phyloP scores from a whole-genome alignment of 2,888 invertebrate species.

The Eupithecia subfuscata region DNA sequence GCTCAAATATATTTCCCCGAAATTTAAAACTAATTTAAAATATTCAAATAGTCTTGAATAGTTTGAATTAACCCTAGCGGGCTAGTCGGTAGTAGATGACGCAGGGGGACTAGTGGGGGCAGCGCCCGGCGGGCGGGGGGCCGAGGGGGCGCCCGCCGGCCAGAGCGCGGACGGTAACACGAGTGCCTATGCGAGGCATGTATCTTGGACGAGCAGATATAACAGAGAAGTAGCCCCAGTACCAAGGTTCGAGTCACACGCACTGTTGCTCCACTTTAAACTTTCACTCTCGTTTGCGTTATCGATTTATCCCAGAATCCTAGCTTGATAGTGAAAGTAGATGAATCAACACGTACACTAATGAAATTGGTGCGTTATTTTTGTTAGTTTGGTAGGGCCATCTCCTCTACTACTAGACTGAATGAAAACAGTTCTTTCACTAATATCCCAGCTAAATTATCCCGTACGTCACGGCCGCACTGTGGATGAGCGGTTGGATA shows the following conservation, averaged over 20 bases:
- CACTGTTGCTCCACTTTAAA: conserved; percentile 63
- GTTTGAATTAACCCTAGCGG: conserved; percentile 82
- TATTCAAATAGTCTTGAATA: conserved; percentile 77
- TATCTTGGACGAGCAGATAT: conserved; percentile 84
- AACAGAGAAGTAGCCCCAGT: conserved; percentile 84
- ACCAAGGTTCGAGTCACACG: conserved; percentile 66
- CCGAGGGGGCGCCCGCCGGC: conserved; percentile 56
- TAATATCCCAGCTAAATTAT: background rate
- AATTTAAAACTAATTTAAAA: conserved; percentile 66
- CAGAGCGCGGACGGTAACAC: conserved; percentile 83
- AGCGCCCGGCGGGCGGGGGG: conserved; percentile 50
- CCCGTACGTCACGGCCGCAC: background rate
- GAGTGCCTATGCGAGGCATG: conserved; percentile 84
- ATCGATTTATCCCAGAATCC: conserved; percentile 15
- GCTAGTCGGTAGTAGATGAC: conserved; percentile 80
- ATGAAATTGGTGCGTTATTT: background rate
- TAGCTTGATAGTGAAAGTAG: conserved; percentile 11
- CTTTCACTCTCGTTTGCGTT: conserved; percentile 38
- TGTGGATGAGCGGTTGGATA: too few species aligned
- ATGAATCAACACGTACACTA: background rate
- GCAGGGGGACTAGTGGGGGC: conserved; percentile 67
- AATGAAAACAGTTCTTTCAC: background rate
- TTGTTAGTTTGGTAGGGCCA: background rate
- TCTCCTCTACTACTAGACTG: background rate
- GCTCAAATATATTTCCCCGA: background rate